Evolutionary conservation across 2,797 vertebrate genomes (phyloP).

Genomic region (Poecilia wingei): DNA sequence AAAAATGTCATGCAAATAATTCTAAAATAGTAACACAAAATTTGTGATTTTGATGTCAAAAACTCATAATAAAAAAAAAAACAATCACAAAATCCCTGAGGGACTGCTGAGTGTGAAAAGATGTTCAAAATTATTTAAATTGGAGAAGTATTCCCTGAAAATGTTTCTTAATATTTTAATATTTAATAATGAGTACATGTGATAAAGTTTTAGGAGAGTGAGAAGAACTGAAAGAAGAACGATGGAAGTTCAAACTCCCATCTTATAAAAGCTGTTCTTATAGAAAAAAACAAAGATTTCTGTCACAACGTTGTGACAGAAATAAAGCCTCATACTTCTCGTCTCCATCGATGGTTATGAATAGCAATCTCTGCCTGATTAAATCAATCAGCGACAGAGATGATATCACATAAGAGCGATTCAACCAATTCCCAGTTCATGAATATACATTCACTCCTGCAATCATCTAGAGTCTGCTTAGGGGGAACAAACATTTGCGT

Average conservation of each 20-base stretch:
- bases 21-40: too few species aligned
- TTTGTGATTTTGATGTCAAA: too few species aligned
- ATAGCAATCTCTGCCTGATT: constrained; percentile 52
- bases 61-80: too few species aligned
- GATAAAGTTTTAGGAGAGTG: neutral
- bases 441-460: constrained; percentile 62
- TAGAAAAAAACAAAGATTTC: constrained; percentile 8
- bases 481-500: constrained; percentile 6
- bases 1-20: too few species aligned
- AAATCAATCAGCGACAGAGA: constrained; percentile 58
- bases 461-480: constrained; percentile 35
- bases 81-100: too few species aligned
- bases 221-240: constrained; percentile 9
- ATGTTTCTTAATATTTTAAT: too few species aligned
- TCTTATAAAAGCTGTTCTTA: constrained; percentile 23
- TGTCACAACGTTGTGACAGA: constrained; percentile 11
- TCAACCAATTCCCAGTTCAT: constrained; percentile 66
- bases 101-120: too few species aligned
- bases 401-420: constrained; percentile 54
- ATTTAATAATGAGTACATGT: neutral
- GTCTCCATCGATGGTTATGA: constrained; percentile 36
- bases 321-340: constrained; percentile 24
- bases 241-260: constrained; percentile 36
- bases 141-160: too few species aligned
- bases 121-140: too few species aligned